phyloP scores from a whole-genome alignment of 2,888 invertebrate genomes.

The Carterocephalus palaemon region DNA sequence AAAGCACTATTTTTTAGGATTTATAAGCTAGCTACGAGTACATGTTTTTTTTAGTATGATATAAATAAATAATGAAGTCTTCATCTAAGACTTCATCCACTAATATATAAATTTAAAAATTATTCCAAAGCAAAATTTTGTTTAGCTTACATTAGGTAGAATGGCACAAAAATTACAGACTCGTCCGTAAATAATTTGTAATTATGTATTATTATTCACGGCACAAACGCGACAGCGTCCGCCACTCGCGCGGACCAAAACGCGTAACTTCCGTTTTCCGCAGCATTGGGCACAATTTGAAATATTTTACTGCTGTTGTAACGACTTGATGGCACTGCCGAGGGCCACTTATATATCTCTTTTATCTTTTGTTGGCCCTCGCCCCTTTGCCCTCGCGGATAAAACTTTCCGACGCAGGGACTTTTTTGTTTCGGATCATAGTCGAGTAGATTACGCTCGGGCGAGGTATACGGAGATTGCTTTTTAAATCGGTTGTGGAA shows the following conservation, averaged over 20 bases:
- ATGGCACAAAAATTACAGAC: conserved; percentile 19
- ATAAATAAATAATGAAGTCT: no score
- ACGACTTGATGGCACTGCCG: conserved; percentile 77
- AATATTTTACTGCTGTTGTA: conserved; percentile 78
- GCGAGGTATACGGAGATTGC: conserved; percentile 31
- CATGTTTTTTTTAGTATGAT: no score
- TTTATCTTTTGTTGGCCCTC: conserved; percentile 74
- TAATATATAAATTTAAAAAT: no score
- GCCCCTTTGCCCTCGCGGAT: conserved; percentile 65
- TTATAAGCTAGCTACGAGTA: no score
- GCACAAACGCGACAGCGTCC: conserved; percentile 27
- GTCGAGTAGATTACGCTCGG: conserved; percentile 38
- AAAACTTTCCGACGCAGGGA: conserved; percentile 51
- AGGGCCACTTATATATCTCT: conserved; percentile 78
- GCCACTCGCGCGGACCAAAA: conserved; percentile 42
- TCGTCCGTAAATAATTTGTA: conserved; percentile 25
- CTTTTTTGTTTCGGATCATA: conserved; percentile 54
- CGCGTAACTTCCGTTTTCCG: conserved; percentile 78
- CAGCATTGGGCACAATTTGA: conserved; percentile 79
- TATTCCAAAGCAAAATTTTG: no score
- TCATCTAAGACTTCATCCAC: no score
- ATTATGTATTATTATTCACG: conserved; percentile 34
- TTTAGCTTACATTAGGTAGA: no score
- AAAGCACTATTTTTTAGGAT: no score
- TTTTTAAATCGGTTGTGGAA: conserved; percentile 35